A percentile compares a stretch with the other conserved stretches of the same genome.
These are phyloP conservation scores for Calosoma granatense DNA, from an alignment of 1,140 invertebrate species.

Conservation along the genomic window DNA sequence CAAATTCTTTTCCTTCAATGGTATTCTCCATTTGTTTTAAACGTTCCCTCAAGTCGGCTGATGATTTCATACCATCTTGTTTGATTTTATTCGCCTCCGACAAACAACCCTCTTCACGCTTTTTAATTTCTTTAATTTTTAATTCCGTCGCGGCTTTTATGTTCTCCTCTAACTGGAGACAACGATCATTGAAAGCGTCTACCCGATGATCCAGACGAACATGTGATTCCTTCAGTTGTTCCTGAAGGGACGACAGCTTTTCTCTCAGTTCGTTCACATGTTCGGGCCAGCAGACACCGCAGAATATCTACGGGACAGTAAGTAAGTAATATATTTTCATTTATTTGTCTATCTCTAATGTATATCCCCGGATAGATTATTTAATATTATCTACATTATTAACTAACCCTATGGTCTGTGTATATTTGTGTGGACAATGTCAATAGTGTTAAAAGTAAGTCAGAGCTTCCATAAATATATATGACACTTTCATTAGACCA, in stretches of 20 bases:
- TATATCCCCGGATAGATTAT: too few relatives aligned
- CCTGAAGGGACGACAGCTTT: slow-evolving; percentile 40
- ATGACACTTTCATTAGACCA: too few relatives aligned
- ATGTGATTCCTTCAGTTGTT: slow-evolving; percentile 37
- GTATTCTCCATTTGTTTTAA: slow-evolving; percentile 32
- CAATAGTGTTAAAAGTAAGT: slow-evolving; percentile 6
- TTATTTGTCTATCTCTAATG: neutral
- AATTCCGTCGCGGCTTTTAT: slow-evolving; percentile 36
- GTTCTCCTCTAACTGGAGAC: slow-evolving; percentile 37
- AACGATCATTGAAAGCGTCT: slow-evolving; percentile 40
- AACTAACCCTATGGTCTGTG: too few relatives aligned
- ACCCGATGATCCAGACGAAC: slow-evolving; percentile 39
- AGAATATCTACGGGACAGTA: slow-evolving; percentile 38
- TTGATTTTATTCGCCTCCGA: slow-evolving; percentile 31
- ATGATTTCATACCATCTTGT: slow-evolving; percentile 30
- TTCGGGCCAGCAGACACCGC: slow-evolving; percentile 42
- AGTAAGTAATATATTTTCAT: slow-evolving; percentile 1
- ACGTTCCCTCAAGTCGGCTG: slow-evolving; percentile 31
- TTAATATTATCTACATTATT: slow-evolving; percentile 1
- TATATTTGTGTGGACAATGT: too few relatives aligned
- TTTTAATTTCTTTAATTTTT: slow-evolving; percentile 36
- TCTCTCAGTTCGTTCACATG: slow-evolving; percentile 44
- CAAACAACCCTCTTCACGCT: slow-evolving; percentile 32
- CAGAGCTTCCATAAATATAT: too few relatives aligned
- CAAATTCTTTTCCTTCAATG: slow-evolving; percentile 25